Base-by-base conservation (phyloP, 2,113 vertebrate species). In the Isichthys henryi region DNA sequence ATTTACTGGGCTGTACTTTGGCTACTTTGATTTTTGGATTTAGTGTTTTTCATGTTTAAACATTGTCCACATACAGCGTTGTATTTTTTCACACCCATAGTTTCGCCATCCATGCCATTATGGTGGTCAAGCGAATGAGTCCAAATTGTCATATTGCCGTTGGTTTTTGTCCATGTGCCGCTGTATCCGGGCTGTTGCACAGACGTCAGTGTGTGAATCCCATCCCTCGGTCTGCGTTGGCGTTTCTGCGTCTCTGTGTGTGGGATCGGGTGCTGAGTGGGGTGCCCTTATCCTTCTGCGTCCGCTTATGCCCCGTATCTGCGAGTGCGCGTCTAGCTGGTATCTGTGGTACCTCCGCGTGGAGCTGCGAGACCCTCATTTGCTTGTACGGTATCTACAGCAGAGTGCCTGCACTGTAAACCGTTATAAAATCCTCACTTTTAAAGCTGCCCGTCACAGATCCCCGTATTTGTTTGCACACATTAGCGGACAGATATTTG, bases 401-500 rank as follows among this genome's bases (percentile, higher is more conserved):
- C 23, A 5, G 82, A 21, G 45, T 45, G 43, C 45, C 0, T 21
- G 35, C 3, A n/a, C 15, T 27, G 45, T 48, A 23, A 83, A 48
- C 45, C 23, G 43, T 23, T 45, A 43, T 82, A 82, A 82, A 82
- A 70, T 82, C 43, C 43, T 39, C 77, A 23, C 23, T 84, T 84
- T 43, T 48, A 5, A 10, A 23, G 45, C 39, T 23, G 39, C 45
- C 7, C 43, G 19, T 48, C 39, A 48, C 82, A 84, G 9, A 84
- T 84, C 19, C 45, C 9, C 45, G 3, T 84, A 43, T 84, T 48
- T 84, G 82, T 84, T 84, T 84, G 45, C 82, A 84, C 39, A 46
- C 82, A 84, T n/a, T 46, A 48, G 82, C 19, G n/a, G 82, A 84
- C 45, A 48, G 43, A 48, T 84, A n/a, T 84, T 84, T 84, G 82